Evolutionary conservation across 1,140 invertebrate genomes (phyloP).

Genomic region (Macrotrachela quadricornifera): DNA sequence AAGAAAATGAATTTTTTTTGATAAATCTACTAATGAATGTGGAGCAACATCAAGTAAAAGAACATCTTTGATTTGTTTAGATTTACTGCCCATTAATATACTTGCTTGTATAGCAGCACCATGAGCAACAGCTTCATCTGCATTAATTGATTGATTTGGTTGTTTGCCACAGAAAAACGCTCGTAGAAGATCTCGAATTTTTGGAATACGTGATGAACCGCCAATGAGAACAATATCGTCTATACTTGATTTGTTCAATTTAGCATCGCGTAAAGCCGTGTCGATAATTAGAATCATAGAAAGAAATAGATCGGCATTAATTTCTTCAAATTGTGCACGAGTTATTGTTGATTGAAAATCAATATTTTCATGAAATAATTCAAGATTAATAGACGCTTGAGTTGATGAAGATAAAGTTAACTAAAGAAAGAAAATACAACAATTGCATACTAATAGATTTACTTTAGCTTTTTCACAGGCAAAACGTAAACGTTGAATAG

Average conservation of each 20-base stretch:
- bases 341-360: constrained; percentile 98
- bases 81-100: constrained; percentile 38
- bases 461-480: constrained; percentile 42
- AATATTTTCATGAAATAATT: constrained; percentile 95
- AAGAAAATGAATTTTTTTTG: too few species aligned
- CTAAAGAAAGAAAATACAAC: constrained; percentile 8
- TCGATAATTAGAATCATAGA: constrained; percentile 84
- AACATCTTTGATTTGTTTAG: constrained; percentile 34
- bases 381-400: constrained; percentile 59
- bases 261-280: constrained; percentile 64
- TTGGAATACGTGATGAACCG: constrained; percentile 93
- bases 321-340: constrained; percentile 91
- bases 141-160: constrained; percentile 88
- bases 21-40: constrained; percentile 29
- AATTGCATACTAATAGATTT: too few species aligned
- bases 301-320: constrained; percentile 86
- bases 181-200: constrained; percentile 90
- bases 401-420: constrained; percentile 24
- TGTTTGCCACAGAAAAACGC: constrained; percentile 95
- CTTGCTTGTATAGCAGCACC: constrained; percentile 28
- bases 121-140: constrained; percentile 41
- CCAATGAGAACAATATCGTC: constrained; percentile 96
- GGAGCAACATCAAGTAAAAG: constrained; percentile 46
- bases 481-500: constrained; percentile 33
- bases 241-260: constrained; percentile 93